Evolutionary conservation across 1,140 invertebrate species (phyloP).

Genomic region (Spodoptera frugiperda): DNA sequence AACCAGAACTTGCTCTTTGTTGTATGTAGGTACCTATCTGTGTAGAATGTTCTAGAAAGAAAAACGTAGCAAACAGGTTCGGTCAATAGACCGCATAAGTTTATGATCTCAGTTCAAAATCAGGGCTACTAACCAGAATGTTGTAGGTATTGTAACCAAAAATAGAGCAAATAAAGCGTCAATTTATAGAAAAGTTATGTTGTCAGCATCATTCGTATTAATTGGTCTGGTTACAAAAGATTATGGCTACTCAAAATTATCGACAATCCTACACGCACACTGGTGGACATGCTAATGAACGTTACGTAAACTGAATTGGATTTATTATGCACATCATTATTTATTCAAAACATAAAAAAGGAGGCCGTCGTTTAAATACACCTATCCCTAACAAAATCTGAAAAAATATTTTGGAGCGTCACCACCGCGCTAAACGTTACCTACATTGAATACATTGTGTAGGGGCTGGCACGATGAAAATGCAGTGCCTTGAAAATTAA

Average conservation of each 20-base stretch:
- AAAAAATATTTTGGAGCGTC: conserved; percentile 11
- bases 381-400: conserved; percentile 1
- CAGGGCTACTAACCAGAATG: too few relatives aligned
- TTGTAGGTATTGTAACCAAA: too few relatives aligned
- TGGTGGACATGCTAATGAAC: not conserved
- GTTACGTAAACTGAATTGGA: conserved; percentile 1
- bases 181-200: not conserved
- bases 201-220: too few relatives aligned
- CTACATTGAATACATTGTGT: conserved; percentile 25
- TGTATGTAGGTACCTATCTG: not conserved
- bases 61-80: conserved; percentile 1
- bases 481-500: conserved; percentile 35
- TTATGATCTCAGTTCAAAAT: conserved; percentile 1
- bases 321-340: conserved; percentile 29
- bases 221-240: too few relatives aligned
- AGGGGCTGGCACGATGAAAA: conserved; percentile 3
- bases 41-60: conserved; percentile 30
- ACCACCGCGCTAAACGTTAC: not conserved
- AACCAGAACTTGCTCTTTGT: conserved; percentile 36
- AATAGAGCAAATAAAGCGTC: too few relatives aligned
- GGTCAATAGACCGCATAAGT: not conserved
- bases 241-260: too few relatives aligned
- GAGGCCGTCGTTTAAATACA: conserved; percentile 18
- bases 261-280: not conserved
- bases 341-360: conserved; percentile 28